Conservation (phyloP, 2,113 vertebrate genomes). For the Pantherophis guttatus region DNA sequence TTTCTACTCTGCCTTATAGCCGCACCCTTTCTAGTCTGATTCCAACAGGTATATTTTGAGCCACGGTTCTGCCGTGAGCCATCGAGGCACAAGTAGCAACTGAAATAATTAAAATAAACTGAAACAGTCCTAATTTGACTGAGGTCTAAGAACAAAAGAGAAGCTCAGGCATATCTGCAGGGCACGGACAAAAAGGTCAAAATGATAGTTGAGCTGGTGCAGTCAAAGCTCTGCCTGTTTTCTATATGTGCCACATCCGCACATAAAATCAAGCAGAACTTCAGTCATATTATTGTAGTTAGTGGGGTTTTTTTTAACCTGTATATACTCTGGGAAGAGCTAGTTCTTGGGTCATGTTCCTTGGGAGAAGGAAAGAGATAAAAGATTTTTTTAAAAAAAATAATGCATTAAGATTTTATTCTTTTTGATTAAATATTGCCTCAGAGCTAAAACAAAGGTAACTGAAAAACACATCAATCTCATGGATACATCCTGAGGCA, state of each 20-base stretch:
- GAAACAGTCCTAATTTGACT: conserved; percentile 40
- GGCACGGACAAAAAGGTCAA: background rate
- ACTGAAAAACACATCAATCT: conserved; percentile 48
- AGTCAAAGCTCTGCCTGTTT: background rate
- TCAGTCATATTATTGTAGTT: background rate
- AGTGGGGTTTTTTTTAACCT: background rate
- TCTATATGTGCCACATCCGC: background rate
- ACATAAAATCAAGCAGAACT: background rate
- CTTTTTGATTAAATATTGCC: conserved; percentile 60
- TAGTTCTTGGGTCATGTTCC: background rate
- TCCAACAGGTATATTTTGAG: background rate
- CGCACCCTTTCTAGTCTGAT: background rate
- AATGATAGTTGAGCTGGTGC: background rate
- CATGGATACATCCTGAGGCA: conserved; percentile 58
- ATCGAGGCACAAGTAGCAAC: conserved; percentile 6
- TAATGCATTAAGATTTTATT: conserved; percentile 63
- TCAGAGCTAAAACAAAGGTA: conserved; percentile 58
- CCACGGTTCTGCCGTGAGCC: background rate
- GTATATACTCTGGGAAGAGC: background rate
- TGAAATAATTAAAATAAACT: conserved; percentile 61
- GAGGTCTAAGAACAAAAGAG: background rate
- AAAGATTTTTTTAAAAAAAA: background rate
- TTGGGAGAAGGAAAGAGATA: conserved; percentile 38
- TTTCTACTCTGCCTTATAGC: background rate
- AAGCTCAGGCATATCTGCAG: background rate